Base-by-base conservation (phyloP, 2,888 invertebrate genomes). In the Xestia ashworthii region DNA sequence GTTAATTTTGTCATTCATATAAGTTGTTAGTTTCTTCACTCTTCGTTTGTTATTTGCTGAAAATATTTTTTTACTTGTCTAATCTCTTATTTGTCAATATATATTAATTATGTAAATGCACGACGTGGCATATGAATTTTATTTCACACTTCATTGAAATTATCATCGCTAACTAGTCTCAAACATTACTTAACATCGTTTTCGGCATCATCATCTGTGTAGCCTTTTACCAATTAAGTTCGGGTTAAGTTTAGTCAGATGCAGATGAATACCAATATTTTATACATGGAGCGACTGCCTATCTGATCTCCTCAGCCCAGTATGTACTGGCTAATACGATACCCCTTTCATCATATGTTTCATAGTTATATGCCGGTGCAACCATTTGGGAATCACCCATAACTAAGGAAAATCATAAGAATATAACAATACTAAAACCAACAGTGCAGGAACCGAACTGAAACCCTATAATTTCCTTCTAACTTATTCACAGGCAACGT, bases 391-490 rank as follows among this genome's bases (percentile, higher is more conserved):
- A 64, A 65, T 62, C 0, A 50, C 46, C 71, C n/a, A 58, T 19
- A 50, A 38, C 0, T 44, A 14, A 72, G 46, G 12, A 50, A 74
- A 64, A 41, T 41, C 48, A 70, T 46, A 19, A 41, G 1, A 65
- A 38, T 3, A 68, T 8, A 32, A 14, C 12, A 32, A 58, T 50
- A 22, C 11, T 55, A 71, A 71, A 80, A 71, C 64, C 53, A 75
- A 81, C 53, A 64, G 19, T 46, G 48, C 38, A 41, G n/a, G 16
- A 32, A 79, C 25, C 0, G 12, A n/a, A 79, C 38, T 8, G 19
- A 68, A 64, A 74, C 48, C 75, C 70, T 75, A 76, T 77, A 85
- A 84, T 84, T 84, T 70, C 3, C 48, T 38, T 73, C 53, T 78
- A 32, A 72, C 55, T 50, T 68, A 76, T 78, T 76, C 73, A 75